phyloP scores from a whole-genome alignment of 2,797 vertebrate species.

The Aldrovandia affinis region DNA sequence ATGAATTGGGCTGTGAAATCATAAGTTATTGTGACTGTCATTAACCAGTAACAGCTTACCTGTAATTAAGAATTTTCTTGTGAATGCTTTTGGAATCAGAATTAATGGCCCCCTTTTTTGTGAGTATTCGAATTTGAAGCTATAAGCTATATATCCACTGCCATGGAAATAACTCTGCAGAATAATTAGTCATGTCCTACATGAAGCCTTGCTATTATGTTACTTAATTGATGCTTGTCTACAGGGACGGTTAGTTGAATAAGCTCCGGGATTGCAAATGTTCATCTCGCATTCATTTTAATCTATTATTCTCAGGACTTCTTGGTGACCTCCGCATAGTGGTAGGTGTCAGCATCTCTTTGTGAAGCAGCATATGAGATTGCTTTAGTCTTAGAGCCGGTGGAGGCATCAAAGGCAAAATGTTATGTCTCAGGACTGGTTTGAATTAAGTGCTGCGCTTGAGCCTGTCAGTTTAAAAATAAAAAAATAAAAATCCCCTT shows the following conservation, averaged over 20 bases:
- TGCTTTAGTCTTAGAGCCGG: constrained; percentile 29
- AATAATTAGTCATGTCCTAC: not conserved
- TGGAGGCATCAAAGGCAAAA: constrained; percentile 30
- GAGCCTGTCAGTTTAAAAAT: constrained; percentile 30
- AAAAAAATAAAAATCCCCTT: constrained; percentile 30
- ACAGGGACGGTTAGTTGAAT: constrained; percentile 22
- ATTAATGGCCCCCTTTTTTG: too few species aligned
- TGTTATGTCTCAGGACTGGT: constrained; percentile 17
- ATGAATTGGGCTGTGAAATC: too few species aligned
- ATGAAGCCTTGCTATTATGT: not conserved
- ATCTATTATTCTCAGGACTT: constrained; percentile 27
- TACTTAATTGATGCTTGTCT: not conserved
- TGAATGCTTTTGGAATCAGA: too few species aligned
- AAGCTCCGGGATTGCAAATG: not conserved
- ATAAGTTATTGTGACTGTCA: too few species aligned
- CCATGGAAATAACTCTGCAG: not conserved
- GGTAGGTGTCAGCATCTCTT: constrained; percentile 21
- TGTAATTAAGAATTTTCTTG: too few species aligned
- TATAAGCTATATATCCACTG: not conserved
- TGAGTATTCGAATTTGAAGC: too few species aligned
- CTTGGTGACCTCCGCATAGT: constrained; percentile 17
- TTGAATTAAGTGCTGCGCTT: constrained; percentile 30
- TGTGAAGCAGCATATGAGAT: constrained; percentile 13
- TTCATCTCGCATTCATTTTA: constrained; percentile 36
- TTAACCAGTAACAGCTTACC: too few species aligned